Conservation (phyloP, 2,113 vertebrate species). For the Dromas ardeola region DNA sequence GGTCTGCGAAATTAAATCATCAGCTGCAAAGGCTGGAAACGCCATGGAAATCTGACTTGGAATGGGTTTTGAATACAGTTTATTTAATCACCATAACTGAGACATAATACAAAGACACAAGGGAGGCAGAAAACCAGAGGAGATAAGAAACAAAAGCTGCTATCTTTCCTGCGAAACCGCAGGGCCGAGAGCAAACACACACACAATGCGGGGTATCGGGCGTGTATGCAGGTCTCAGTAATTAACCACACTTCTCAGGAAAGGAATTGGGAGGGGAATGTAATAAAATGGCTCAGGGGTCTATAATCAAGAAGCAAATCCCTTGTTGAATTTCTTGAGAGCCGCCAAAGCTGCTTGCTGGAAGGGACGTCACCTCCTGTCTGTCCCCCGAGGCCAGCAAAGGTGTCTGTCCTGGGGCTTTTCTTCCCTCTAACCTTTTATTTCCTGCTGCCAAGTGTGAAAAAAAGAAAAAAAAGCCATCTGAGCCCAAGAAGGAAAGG, state of each 20-base stretch:
- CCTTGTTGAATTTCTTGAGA: not conserved
- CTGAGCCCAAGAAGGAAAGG: not conserved
- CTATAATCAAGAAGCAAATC: not conserved
- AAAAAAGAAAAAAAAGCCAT: not conserved
- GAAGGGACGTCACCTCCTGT: accelerated
- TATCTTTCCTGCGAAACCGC: not conserved
- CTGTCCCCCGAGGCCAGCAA: not conserved
- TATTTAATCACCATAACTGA: not conserved
- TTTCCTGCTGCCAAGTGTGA: not conserved
- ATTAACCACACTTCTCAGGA: not conserved
- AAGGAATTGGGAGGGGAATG: not conserved
- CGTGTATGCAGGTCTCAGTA: not conserved
- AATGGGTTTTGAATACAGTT: not conserved
- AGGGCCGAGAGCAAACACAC: not conserved
- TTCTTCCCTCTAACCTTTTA: not conserved
- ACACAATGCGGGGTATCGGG: accelerated
- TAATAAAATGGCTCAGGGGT: not conserved
- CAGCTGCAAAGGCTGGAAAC: not conserved
- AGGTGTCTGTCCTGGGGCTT: not conserved
- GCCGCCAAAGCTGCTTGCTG: not conserved
- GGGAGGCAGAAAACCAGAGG: not conserved
- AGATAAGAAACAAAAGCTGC: slow-evolving; percentile 60
- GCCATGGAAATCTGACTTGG: accelerated
- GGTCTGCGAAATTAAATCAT: not conserved
- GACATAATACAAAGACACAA: not conserved